These are phyloP conservation scores for Caradrina kadenii DNA, from an alignment of 2,888 invertebrate genomes.

Conservation along the genomic window DNA sequence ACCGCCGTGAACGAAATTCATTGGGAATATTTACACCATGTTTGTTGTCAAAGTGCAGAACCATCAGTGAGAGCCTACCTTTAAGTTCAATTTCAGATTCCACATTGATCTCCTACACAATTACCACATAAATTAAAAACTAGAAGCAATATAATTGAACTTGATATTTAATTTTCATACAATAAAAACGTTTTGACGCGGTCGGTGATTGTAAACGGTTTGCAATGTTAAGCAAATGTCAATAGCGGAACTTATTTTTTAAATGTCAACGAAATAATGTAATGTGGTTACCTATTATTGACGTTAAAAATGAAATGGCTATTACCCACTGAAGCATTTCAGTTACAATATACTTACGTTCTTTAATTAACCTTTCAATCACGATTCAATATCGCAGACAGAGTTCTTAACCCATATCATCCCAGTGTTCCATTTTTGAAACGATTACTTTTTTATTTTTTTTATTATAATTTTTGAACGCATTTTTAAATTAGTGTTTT, in stretches of 20 bases:
- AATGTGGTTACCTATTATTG: background rate
- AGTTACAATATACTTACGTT: background rate
- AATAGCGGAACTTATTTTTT: background rate
- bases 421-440: too few species aligned
- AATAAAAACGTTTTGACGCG: constrained; percentile 1
- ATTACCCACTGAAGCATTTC: background rate
- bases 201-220: constrained; percentile 25
- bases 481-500: too few species aligned
- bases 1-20: too few species aligned
- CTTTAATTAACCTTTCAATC: background rate
- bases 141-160: background rate
- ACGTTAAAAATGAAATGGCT: background rate
- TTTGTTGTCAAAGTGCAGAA: too few species aligned
- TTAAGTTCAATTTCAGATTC: background rate
- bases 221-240: constrained; percentile 22
- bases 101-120: background rate
- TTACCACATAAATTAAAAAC: background rate
- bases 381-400: too few species aligned
- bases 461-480: too few species aligned
- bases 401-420: too few species aligned
- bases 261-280: constrained; percentile 14
- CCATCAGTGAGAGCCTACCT: background rate
- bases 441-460: too few species aligned
- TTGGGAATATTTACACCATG: too few species aligned
- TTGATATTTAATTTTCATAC: background rate